A percentile compares a stretch with the other conserved stretches of the same genome.
These are phyloP conservation scores for Archaeoteleia sp. DNA, from an alignment of 2,888 invertebrate species.

Conservation along the genomic window DNA sequence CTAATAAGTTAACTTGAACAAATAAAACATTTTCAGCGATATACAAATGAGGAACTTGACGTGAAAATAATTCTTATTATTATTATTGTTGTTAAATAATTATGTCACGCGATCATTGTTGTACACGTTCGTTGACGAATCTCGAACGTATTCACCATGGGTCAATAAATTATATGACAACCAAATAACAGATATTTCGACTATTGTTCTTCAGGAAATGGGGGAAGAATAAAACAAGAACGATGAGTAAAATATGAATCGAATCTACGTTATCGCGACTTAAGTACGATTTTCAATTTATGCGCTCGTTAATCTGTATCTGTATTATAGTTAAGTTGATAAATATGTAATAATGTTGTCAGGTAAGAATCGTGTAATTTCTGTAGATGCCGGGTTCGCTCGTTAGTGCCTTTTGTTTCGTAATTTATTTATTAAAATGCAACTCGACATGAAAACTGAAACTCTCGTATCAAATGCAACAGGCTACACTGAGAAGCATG, in stretches of 20 bases:
- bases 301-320: slow-evolving; percentile 45
- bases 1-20: slow-evolving; percentile 13
- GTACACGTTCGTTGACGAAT: slow-evolving; percentile 33
- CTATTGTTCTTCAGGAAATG: slow-evolving; percentile 34
- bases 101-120: slow-evolving; percentile 39
- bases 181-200: slow-evolving; percentile 32
- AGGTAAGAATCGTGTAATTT: slow-evolving; percentile 47
- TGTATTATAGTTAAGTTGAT: slow-evolving; percentile 43
- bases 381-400: slow-evolving; percentile 45
- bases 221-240: slow-evolving; percentile 35
- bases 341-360: slow-evolving; percentile 43
- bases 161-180: slow-evolving; percentile 30
- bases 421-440: slow-evolving; percentile 37
- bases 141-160: no score
- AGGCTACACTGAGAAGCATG: slow-evolving; percentile 42
- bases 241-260: slow-evolving; percentile 35
- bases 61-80: slow-evolving; percentile 36
- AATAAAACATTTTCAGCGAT: slow-evolving; percentile 31
- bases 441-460: slow-evolving; percentile 24
- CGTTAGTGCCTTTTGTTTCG: slow-evolving; percentile 46
- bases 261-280: slow-evolving; percentile 34
- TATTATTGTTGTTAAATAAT: slow-evolving; percentile 44
- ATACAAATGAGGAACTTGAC: slow-evolving; percentile 28
- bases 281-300: slow-evolving; percentile 41
- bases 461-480: slow-evolving; percentile 39